A percentile compares a stretch with the other conserved stretches of the same genome.
Evolutionary conservation across 2,888 invertebrate species (phyloP).

Genomic region (Caenorhabditis sp.): DNA sequence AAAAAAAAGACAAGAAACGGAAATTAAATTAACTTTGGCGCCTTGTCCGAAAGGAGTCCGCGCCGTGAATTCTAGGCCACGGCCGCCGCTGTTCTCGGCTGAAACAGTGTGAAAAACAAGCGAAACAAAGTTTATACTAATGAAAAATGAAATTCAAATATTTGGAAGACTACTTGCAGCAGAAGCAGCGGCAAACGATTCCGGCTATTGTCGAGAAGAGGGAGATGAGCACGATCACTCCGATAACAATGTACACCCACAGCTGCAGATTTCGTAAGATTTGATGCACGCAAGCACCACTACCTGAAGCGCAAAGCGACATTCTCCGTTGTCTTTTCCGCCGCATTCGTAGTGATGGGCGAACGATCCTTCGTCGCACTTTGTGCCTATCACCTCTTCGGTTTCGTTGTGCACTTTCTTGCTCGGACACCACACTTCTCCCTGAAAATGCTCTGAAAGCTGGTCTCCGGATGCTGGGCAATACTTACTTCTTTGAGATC

Average conservation of each 20-base stretch:
- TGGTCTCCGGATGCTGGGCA: too few species aligned
- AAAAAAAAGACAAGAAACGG: background rate
- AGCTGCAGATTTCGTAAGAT: too few species aligned
- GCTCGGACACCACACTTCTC: background rate
- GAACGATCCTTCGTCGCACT: constrained; percentile 62
- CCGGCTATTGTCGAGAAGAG: too few species aligned
- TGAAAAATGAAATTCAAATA: constrained; percentile 3
- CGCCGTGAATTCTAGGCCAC: background rate
- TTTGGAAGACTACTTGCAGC: too few species aligned
- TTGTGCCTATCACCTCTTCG: constrained; percentile 35
- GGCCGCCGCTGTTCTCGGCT: background rate
- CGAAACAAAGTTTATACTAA: too few species aligned
- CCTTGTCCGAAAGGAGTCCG: constrained; percentile 21
- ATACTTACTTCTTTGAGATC: too few species aligned
- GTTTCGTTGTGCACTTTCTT: background rate
- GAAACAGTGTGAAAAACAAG: too few species aligned
- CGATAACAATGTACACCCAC: too few species aligned
- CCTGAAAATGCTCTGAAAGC: too few species aligned
- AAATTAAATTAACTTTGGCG: background rate
- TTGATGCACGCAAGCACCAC: too few species aligned
- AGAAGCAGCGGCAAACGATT: too few species aligned
- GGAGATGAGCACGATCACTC: too few species aligned
- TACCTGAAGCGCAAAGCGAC: constrained; percentile 68
- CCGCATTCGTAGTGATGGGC: constrained; percentile 72
- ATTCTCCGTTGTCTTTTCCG: constrained; percentile 63